A percentile compares a stretch with the other conserved stretches of the same genome.
Evolutionary conservation across 2,113 vertebrate species (phyloP).

Genomic region (Notiomystis cincta): DNA sequence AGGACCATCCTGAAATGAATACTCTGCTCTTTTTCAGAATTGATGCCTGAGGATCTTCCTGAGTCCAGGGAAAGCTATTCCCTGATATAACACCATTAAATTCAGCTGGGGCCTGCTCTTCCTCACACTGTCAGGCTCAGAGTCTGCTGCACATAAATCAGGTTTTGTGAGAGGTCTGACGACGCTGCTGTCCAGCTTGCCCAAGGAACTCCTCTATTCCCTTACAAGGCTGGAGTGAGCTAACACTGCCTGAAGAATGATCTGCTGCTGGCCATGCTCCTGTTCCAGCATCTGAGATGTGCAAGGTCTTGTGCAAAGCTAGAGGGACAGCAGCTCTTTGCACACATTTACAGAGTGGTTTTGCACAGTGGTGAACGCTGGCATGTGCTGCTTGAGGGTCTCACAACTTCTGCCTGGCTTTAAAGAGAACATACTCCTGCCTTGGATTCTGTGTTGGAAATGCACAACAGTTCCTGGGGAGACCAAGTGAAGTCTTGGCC

Average conservation of each 20-base stretch:
- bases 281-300: neutral
- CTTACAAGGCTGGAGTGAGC: neutral
- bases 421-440: neutral
- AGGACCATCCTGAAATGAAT: neutral
- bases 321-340: neutral
- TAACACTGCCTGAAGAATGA: neutral
- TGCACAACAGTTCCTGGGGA: neutral
- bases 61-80: neutral
- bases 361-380: rapidly evolving
- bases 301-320: neutral
- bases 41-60: neutral
- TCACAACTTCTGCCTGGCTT: neutral
- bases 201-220: neutral
- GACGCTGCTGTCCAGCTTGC: neutral
- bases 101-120: neutral
- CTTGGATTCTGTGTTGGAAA: neutral
- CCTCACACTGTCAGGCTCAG: neutral
- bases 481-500: neutral
- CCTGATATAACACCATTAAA: neutral
- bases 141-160: neutral
- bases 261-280: neutral
- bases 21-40: neutral
- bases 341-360: neutral
- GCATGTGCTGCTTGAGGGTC: neutral
- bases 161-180: neutral